Conservation (phyloP, 2,888 invertebrate genomes). For the Dexiosoma caninum region DNA sequence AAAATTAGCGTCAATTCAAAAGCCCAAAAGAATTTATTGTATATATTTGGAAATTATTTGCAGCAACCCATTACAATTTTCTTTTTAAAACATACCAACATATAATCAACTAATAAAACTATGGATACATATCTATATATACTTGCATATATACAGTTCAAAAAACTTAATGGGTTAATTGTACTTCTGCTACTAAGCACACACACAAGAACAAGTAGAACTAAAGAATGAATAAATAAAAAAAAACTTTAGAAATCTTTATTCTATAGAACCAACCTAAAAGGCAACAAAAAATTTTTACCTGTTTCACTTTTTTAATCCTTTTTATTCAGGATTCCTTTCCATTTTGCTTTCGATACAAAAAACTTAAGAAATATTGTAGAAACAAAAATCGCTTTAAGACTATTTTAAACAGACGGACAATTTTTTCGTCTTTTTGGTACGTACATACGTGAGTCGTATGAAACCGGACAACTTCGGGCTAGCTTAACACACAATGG, state of each 20-base stretch:
- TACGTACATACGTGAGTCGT: conserved; percentile 61
- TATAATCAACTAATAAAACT: conserved; percentile 28
- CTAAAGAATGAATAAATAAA: conserved; percentile 34
- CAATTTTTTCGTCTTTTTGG: conserved; percentile 50
- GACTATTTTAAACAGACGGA: conserved; percentile 54
- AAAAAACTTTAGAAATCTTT: conserved; percentile 46
- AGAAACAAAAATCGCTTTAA: conserved; percentile 58
- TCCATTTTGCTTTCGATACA: conserved; percentile 39
- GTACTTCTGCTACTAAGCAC: conserved; percentile 55
- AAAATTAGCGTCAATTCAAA: neutral
- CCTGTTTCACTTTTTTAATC: conserved; percentile 54
- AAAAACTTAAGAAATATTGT: conserved; percentile 32
- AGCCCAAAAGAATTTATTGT: neutral
- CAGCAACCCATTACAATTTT: neutral
- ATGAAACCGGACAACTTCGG: conserved; percentile 64
- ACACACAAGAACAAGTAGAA: conserved; percentile 39
- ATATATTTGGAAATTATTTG: neutral
- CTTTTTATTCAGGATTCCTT: conserved; percentile 51
- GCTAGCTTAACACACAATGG: conserved; percentile 61
- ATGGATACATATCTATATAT: conserved; percentile 4
- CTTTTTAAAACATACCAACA: conserved; percentile 4
- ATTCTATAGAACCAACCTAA: conserved; percentile 29
- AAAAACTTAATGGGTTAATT: conserved; percentile 59
- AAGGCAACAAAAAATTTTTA: conserved; percentile 56
- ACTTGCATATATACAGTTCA: conserved; percentile 17